phyloP scores from a whole-genome alignment of 2,113 vertebrate species.

The Solea senegalensis region DNA sequence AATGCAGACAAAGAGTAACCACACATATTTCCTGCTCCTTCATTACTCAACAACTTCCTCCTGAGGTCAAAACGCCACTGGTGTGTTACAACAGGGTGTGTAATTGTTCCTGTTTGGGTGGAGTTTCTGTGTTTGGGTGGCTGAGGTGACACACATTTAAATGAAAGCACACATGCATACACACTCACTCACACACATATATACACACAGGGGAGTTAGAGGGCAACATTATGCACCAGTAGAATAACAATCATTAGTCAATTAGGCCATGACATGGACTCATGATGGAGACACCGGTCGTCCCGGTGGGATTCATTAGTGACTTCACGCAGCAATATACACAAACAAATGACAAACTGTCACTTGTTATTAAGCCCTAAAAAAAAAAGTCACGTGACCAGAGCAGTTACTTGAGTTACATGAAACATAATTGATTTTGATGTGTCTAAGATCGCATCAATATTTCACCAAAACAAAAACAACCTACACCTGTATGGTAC shows the following conservation, averaged over 20 bases:
- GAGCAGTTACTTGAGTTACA: not conserved
- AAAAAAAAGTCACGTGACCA: not conserved
- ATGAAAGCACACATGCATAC: constrained; percentile 25
- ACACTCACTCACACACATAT: constrained; percentile 12
- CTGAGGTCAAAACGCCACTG: constrained; percentile 9
- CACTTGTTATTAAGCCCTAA: constrained; percentile 45
- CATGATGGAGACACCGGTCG: constrained; percentile 46
- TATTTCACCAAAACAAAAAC: not conserved
- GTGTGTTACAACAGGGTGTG: constrained; percentile 15
- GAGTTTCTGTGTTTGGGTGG: not conserved
- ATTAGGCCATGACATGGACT: constrained; percentile 62
- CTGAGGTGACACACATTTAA: constrained; percentile 19
- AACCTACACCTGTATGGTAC: not conserved
- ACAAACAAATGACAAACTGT: constrained; percentile 47
- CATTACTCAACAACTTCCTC: not conserved
- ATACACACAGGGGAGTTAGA: constrained; percentile 45
- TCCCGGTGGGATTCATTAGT: constrained; percentile 55
- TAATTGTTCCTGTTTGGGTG: constrained; percentile 17
- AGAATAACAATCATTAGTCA: constrained; percentile 68
- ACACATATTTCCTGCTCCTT: not conserved
- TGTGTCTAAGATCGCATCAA: not conserved
- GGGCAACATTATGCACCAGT: constrained; percentile 51
- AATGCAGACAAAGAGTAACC: not conserved
- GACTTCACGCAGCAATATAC: constrained; percentile 46
- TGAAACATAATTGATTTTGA: not conserved